Evolutionary conservation across 2,113 vertebrate genomes (phyloP).

Genomic region (Stigmatopora nigra): DNA sequence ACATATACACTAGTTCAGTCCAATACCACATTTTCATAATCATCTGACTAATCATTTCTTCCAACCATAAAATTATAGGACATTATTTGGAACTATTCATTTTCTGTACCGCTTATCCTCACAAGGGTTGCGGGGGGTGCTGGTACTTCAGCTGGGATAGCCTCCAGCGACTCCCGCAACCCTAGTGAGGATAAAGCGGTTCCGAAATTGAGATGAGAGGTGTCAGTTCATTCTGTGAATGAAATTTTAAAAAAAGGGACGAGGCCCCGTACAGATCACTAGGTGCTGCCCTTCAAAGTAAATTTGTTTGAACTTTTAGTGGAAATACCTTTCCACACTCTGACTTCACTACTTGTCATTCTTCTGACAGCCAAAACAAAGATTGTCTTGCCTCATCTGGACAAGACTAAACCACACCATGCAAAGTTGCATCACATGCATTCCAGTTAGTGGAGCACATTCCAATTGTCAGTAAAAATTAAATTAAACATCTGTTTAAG

Average conservation of each 20-base stretch:
- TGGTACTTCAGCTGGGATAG: too few species aligned
- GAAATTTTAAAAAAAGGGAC: neutral
- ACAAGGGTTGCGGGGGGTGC: too few species aligned
- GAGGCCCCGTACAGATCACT: neutral
- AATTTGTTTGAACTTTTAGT: neutral
- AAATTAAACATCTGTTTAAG: neutral
- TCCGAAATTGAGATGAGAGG: too few species aligned
- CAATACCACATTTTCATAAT: too few species aligned
- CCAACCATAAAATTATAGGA: too few species aligned
- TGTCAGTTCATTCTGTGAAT: neutral
- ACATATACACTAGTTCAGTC: too few species aligned
- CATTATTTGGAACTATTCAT: too few species aligned
- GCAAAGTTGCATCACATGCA: neutral
- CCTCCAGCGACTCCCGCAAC: too few species aligned
- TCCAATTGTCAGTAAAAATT: neutral
- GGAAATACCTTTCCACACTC: constrained; percentile 37
- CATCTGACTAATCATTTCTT: too few species aligned
- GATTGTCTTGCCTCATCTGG: constrained; percentile 18
- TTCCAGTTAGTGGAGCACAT: neutral
- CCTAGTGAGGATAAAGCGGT: neutral
- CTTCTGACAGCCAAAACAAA: constrained; percentile 48
- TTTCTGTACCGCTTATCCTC: too few species aligned
- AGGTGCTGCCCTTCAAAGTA: constrained; percentile 2
- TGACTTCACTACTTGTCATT: constrained; percentile 30
- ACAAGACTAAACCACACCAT: constrained; percentile 13